phyloP scores from a whole-genome alignment of 2,888 invertebrate genomes.

The Polymixis lichenea region DNA sequence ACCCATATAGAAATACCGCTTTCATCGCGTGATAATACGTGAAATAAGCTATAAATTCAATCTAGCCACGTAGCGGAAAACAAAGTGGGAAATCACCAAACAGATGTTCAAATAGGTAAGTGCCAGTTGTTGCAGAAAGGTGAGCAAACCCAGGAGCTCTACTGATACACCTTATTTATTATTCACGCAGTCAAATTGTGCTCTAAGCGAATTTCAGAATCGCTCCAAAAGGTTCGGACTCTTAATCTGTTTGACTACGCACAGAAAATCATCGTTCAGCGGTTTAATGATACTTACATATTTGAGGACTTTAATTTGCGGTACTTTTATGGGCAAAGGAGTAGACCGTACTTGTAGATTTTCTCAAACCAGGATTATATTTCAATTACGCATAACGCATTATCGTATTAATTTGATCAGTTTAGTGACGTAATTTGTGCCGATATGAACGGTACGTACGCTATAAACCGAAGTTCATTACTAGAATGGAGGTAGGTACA shows the following conservation, averaged over 20 bases:
- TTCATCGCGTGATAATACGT: slow-evolving; percentile 6
- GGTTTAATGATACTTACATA: slow-evolving; percentile 59
- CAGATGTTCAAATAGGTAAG: slow-evolving; percentile 5
- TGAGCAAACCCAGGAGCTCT: slow-evolving; percentile 12
- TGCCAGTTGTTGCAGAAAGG: slow-evolving; percentile 16
- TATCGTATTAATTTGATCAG: slow-evolving; percentile 35
- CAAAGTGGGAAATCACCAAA: slow-evolving; percentile 18
- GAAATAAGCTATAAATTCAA: slow-evolving; percentile 39
- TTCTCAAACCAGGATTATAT: slow-evolving; percentile 39
- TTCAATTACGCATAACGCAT: slow-evolving; percentile 40
- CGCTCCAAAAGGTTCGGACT: slow-evolving; percentile 56
- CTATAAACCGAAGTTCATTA: slow-evolving; percentile 44
- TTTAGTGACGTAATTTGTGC: slow-evolving; percentile 9
- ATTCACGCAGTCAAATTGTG: slow-evolving; percentile 61
- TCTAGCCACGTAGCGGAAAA: slow-evolving; percentile 12
- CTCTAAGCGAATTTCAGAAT: slow-evolving; percentile 64
- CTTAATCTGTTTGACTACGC: slow-evolving; percentile 64
- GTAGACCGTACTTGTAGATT: slow-evolving; percentile 26
- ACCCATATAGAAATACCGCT: background rate
- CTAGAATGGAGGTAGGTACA: slow-evolving; percentile 32
- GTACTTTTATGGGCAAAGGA: slow-evolving; percentile 58
- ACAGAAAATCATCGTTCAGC: slow-evolving; percentile 62
- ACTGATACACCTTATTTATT: slow-evolving; percentile 55
- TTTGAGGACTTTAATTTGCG: slow-evolving; percentile 55
- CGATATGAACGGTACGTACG: slow-evolving; percentile 14